Evolutionary conservation across 2,113 vertebrate genomes (phyloP), one percentile per base, ranked within the genome.

Genomic region (Phodopus roborovskii): DNA sequence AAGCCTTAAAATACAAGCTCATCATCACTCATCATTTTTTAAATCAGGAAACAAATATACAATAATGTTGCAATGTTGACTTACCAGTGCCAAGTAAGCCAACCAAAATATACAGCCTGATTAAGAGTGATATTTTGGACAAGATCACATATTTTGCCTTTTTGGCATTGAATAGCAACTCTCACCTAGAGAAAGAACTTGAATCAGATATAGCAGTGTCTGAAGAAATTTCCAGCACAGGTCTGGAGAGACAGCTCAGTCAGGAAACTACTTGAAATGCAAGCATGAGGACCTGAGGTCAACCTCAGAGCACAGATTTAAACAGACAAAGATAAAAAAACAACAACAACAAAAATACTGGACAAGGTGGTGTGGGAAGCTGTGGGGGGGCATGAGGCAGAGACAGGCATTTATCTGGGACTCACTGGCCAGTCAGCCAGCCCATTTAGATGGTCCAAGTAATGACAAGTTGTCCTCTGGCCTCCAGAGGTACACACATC

Each of bases 1-100:
- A 12, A 56, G 30, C 16, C 26, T 91, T 81, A 90, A 97, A 88
- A 74, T 66, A 50, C 45, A 79, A 92, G 58, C 70, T 56, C 53
- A 56, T 86, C 8, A 48, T 88, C 26, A 85, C 12, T 78, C 19
- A 48, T 58, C 81, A 33, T 28, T 88, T 82, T 82, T 87, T 11
- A 87, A 87, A 73, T 94, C 88, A 74, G 77, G 68, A 94, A 94
- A 83, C 33, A 97, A 94, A 91, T 42, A 74, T 53, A 22, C 45
- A 45, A 42, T 79, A 64, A 86, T 81, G 15, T 58, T 79, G 66
- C 17, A 81, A 73, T 87, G 73, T 68, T 81, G 66, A 90, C 84
- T 97, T 77, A 22, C 13, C 81, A 89, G 45, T 87, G 36, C 24
- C 95, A 94, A 90, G 83, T 91, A 92, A 93, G 95, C 39, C 70